Evolutionary conservation across 2,797 vertebrate genomes (phyloP).

Genomic region (Bryconaethiops microstoma): DNA sequence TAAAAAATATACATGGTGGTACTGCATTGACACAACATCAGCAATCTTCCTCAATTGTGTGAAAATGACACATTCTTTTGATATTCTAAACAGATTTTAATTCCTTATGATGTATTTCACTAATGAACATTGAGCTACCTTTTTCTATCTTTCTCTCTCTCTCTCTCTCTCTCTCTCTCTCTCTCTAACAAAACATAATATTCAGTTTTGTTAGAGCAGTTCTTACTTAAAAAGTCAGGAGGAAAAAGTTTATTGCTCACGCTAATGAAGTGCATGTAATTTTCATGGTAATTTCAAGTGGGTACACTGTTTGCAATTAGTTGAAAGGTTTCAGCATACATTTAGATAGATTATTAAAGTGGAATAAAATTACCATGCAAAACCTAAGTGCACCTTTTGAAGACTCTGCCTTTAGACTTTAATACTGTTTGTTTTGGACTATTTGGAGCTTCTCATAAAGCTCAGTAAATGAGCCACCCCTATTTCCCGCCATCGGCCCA

Average conservation of each 20-base stretch:
- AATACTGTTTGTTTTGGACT: slow-evolving; percentile 21
- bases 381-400: slow-evolving; percentile 14
- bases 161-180: slow-evolving; percentile 52
- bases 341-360: neutral
- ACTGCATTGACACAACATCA: neutral
- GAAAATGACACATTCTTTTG: neutral
- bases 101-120: too few species aligned
- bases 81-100: neutral
- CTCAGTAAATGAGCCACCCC: too few species aligned
- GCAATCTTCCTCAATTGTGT: too few species aligned
- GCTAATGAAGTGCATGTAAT: neutral
- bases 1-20: neutral
- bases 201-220: slow-evolving; percentile 33
- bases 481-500: too few species aligned
- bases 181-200: slow-evolving; percentile 53
- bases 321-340: neutral
- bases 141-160: slow-evolving; percentile 45
- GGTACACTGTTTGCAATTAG: slow-evolving; percentile 2
- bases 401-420: slow-evolving; percentile 39
- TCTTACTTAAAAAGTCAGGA: neutral
- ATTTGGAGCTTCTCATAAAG: neutral
- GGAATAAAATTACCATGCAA: neutral
- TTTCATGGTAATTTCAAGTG: neutral
- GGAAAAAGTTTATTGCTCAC: neutral
- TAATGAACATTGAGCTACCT: neutral